These are phyloP conservation scores for Lutjanus campechanus DNA, from an alignment of 2,797 vertebrate species.

Conservation along the genomic window DNA sequence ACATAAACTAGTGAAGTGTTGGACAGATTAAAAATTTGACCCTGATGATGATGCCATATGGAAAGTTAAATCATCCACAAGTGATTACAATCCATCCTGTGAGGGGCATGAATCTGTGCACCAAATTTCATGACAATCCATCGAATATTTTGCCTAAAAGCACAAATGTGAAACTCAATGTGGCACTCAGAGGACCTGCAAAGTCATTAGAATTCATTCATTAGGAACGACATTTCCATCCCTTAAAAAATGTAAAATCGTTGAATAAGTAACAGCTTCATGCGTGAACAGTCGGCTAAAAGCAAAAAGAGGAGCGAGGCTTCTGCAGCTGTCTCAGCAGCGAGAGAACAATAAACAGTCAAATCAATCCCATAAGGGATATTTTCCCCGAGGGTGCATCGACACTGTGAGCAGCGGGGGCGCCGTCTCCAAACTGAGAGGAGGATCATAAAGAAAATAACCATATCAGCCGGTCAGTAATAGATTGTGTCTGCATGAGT, in stretches of 20 bases:
- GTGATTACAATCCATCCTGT: neutral
- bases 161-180: too few relatives aligned
- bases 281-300: neutral
- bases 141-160: too few relatives aligned
- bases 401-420: constrained; percentile 28
- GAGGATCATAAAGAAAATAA: constrained; percentile 50
- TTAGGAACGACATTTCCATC: neutral
- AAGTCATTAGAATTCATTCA: neutral
- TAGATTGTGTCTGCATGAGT: constrained; percentile 50
- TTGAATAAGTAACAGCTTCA: neutral
- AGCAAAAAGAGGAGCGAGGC: neutral
- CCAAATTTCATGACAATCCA: neutral
- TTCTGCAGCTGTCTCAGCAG: neutral
- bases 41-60: neutral
- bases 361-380: constrained; percentile 22
- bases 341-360: constrained; percentile 39
- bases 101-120: neutral
- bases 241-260: neutral
- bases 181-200: neutral
- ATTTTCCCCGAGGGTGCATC: constrained; percentile 31
- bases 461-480: constrained; percentile 43
- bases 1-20: neutral
- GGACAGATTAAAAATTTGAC: neutral
- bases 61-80: neutral
- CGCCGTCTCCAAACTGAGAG: neutral